Conservation (phyloP, 1,140 invertebrate genomes). For the Diorhabda elongata region DNA sequence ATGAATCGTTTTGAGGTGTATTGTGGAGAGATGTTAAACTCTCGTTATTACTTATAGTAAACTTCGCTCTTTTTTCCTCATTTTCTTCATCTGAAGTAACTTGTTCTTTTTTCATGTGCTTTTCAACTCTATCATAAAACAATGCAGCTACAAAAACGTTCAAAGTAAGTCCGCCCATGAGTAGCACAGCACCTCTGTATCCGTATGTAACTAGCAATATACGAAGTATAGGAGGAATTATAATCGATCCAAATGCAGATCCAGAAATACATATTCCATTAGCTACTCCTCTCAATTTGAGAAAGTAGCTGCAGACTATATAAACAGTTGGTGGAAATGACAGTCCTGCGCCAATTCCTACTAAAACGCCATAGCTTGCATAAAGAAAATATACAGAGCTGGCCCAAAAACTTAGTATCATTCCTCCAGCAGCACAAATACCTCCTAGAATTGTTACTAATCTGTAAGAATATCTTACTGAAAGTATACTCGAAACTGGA, state of each 20-base stretch:
- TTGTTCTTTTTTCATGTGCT: slow-evolving; percentile 68
- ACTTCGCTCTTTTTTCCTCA: slow-evolving; percentile 31
- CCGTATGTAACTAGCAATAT: slow-evolving; percentile 67
- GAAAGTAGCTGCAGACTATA: slow-evolving; percentile 85
- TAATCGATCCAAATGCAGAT: slow-evolving; percentile 77
- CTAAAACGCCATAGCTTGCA: slow-evolving; percentile 74
- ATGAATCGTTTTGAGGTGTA: slow-evolving; percentile 40
- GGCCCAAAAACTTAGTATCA: slow-evolving; percentile 81
- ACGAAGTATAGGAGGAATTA: slow-evolving; percentile 71
- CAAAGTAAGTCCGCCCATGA: slow-evolving; percentile 76
- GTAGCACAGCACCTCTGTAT: slow-evolving; percentile 73
- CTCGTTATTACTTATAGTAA: slow-evolving; percentile 44
- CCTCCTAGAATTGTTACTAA: slow-evolving; percentile 84
- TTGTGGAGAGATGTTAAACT: slow-evolving; percentile 36
- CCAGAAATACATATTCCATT: slow-evolving; percentile 88
- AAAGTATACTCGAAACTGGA: slow-evolving; percentile 84
- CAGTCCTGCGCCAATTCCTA: slow-evolving; percentile 75
- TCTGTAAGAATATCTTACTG: slow-evolving; percentile 86
- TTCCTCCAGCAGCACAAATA: slow-evolving; percentile 74
- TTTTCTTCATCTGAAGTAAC: slow-evolving; percentile 49
- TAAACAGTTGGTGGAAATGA: slow-evolving; percentile 86
- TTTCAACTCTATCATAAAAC: slow-evolving; percentile 78
- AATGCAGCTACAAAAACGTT: slow-evolving; percentile 80
- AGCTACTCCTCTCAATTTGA: slow-evolving; percentile 72
- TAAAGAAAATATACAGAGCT: slow-evolving; percentile 71